Percentiles rank a stretch among this genome's conserved stretches.
phyloP scores from a whole-genome alignment of 2,888 invertebrate genomes.

The Tenthredo notha region DNA sequence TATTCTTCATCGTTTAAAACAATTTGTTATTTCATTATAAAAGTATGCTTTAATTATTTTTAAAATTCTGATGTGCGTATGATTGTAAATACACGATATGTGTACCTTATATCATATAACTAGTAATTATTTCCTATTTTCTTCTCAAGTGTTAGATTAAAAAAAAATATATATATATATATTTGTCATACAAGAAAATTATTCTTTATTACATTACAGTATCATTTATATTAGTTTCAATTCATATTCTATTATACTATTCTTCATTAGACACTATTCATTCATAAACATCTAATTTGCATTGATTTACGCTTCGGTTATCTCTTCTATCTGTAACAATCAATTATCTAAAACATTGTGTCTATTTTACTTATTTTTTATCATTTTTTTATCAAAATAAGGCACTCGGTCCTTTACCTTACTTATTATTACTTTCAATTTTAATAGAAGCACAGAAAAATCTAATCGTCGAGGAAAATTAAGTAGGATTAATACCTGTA shows the following conservation, averaged over 20 bases:
- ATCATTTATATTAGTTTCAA: neutral
- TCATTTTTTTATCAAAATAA: neutral
- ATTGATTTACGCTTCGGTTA: neutral
- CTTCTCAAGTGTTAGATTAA: neutral
- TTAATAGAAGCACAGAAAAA: neutral
- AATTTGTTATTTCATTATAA: neutral
- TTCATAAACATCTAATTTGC: neutral
- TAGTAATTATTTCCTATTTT: neutral
- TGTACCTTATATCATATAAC: neutral
- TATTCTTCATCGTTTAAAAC: too few relatives aligned
- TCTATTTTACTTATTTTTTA: neutral
- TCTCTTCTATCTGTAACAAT: neutral
- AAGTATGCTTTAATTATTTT: neutral
- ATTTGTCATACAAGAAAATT: neutral
- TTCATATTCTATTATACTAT: neutral
- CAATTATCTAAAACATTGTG: neutral
- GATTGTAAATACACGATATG: neutral
- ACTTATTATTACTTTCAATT: neutral
- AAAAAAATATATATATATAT: neutral
- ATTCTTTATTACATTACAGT: neutral
- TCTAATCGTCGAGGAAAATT: neutral
- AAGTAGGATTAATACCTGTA: neutral
- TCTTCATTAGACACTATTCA: neutral
- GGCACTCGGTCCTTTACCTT: neutral
- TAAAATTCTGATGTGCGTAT: neutral